Evolutionary conservation across 2,888 invertebrate genomes (phyloP), one percentile per base, ranked within the genome.

Genomic region (Ichneumoninae sp.): DNA sequence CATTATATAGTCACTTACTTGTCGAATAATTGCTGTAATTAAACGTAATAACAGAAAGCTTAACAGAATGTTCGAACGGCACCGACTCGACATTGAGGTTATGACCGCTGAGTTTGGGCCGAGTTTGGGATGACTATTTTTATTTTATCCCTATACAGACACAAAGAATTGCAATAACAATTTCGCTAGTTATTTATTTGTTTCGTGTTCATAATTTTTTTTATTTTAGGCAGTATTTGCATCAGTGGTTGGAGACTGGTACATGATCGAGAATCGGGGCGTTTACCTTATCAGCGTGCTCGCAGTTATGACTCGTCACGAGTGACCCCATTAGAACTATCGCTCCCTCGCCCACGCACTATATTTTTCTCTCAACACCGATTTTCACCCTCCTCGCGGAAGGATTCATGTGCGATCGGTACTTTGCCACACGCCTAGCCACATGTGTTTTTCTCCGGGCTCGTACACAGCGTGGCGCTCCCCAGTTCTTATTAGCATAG

Each of bases 401-500:
- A 4, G 3, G 33, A 63, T 19, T 22, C 74, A 57, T 57, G 57
- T 26, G 30, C n/a, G 44, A 60, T 73, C 26, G 30, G 30, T n/a
- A 19, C 60, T 19, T 40, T 47, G 33, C 13, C 22, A 40, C 50
- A 50, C 40, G 40, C 22, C 13, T 33, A 16, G 8, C 60, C 60
- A 77, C 19, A 47, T 33, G 36, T 60, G 40, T 54, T 65, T 36
- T 19, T 36, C 40, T 69, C 19, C 57, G 63, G 40, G 26, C 52
- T 40, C 63, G 44, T 30, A 50, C 22, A 33, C 40, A 19, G 36
- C 63, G 52, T 47, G 70, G 54, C n/a, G 69, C 50, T 66, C n/a
- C 60, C 68, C 68, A 70, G 74, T 76, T 76, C 83, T 85, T 84
- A 86, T 86, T 85, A 85, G 79, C 86, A 75, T 71, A 63, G 70